Base-by-base conservation (phyloP, 1,140 invertebrate genomes). In the Pteromalus puparum region DNA sequence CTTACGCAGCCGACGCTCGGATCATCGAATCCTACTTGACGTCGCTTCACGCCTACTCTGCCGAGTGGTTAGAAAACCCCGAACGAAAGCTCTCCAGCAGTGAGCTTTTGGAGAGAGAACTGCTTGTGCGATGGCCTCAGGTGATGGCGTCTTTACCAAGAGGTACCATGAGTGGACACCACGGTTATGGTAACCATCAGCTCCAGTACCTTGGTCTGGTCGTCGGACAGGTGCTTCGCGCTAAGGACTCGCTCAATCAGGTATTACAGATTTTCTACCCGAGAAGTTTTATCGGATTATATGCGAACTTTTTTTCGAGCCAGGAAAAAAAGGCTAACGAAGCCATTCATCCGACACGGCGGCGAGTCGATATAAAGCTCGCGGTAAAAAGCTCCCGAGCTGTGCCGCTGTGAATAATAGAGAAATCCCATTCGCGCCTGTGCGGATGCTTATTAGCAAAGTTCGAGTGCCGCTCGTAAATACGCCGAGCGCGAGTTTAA, bases 131-230 rank as follows among this genome's bases (percentile, higher is more conserved):
- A 42, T 91, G 90, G 90, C 80, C 88, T 26, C 85, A 86, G 21
- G 87, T 90, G 12, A 83, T 90, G 81, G 79, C 87, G n/a, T 87
- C 88, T 5, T 74, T 90, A 53, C 90, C 89, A 0, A 81, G 89
- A 30, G 89, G 89, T 18, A 89, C 85, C 3, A 86, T 88, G 84
- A 83, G 78, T 21, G 86, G 76, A 21, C 77, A 89, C 73, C n/a
- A 48, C 42, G 89, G 93, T 72, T 94, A 93, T 68, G 93, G 90
- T 24, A 28, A 81, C 6, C 89, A 91, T 15, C 93, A 94, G 87
- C 85, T 94, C 73, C 92, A 93, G 76, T 94, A 94, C 87, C 89
- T 94, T 7, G 90, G 90, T 26, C 81, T 93, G 73, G 84, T 91
- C 24, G 18, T 90, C 5, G 84, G 86, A 73, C 87, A 91, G 83